Base-by-base conservation (phyloP, 2,113 vertebrate genomes). In the Micronisus gabar region DNA sequence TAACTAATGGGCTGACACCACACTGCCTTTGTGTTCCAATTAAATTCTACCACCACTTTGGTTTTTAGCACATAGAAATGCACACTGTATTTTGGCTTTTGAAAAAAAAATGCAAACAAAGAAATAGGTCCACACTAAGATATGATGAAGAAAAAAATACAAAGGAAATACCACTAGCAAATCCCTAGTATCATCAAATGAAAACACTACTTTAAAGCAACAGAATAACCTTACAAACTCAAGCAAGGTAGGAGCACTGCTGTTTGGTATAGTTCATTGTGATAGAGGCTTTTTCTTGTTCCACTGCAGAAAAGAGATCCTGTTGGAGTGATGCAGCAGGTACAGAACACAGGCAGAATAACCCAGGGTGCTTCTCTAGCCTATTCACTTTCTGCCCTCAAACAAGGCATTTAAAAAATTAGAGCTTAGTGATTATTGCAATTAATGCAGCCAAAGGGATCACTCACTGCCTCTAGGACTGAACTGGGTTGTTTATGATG, bases 161-260 rank as follows among this genome's bases (percentile, higher is more conserved):
- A 29, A 40, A 47, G n/a, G 23, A 47, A 56, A 27, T 0, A 8
- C 3, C 14, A 7, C 9, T 8, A 62, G 32, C 19, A 7, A 62
- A 55, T 30, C 22, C n/a, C 36, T 34, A 6, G 3, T 4, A 6
- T 30, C 25, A 21, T 7, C 30, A 2, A 50, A 56, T 6, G 38
- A 19, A 68, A 78, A n/a, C 0, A 0, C 3, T 25, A 5, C 7
- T 38, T 78, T 4, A 6, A 21, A 58, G 63, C 1, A 9, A 12
- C 36, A 56, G 68, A 30, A 45, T 6, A 36, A 45, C 36, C 23
- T 61, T 36, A 41, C 14, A 12, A 26, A 41, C 9, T 13, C 34
- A 18, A 70, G 48, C 38, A 15, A 27, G 3, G 19, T 10, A 59
- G 52, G 26, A 90, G 38, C 38, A 9, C 65, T 36, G 85, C 50